A percentile compares a stretch with the other conserved stretches of the same genome.
phyloP scores from a whole-genome alignment of 92 coral and sea anemone genomes.

The Pocillopora meandrina region DNA sequence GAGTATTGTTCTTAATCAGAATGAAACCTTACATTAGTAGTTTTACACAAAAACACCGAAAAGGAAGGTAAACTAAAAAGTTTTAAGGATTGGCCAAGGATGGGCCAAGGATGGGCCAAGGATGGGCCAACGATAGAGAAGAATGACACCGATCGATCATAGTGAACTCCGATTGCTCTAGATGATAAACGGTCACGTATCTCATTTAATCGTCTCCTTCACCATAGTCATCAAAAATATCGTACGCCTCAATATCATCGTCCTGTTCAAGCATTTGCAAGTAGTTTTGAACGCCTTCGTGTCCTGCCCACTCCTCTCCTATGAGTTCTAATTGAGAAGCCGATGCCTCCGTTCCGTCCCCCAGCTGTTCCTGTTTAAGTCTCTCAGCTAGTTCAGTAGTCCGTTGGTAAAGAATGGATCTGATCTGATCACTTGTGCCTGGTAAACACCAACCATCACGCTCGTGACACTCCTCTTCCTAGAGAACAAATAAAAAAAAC shows the following conservation, averaged over 20 bases:
- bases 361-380: conserved; percentile 48
- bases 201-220: conserved; percentile 41
- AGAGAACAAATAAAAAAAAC: neutral
- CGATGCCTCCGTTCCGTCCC: conserved; percentile 23
- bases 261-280: conserved; percentile 82
- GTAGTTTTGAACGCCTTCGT: conserved; percentile 72
- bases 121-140: too few relatives aligned
- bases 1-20: too few relatives aligned
- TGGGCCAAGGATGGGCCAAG: too few relatives aligned
- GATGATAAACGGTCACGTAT: neutral
- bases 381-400: conserved; percentile 66
- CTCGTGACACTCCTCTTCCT: conserved; percentile 88
- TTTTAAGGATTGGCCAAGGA: too few relatives aligned
- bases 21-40: too few relatives aligned
- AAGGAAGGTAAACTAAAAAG: too few relatives aligned
- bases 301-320: conserved; percentile 58
- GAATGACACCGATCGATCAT: too few relatives aligned
- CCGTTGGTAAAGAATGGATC: conserved; percentile 71
- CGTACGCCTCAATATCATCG: conserved; percentile 92
- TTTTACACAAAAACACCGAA: too few relatives aligned
- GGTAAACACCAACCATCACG: conserved; percentile 92
- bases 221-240: conserved; percentile 66
- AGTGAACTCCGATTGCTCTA: too few relatives aligned
- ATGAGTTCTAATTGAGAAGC: conserved; percentile 15
- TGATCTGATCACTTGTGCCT: conserved; percentile 80